Evolutionary conservation across 2,888 invertebrate species (phyloP).

Genomic region (Mimas tiliae): DNA sequence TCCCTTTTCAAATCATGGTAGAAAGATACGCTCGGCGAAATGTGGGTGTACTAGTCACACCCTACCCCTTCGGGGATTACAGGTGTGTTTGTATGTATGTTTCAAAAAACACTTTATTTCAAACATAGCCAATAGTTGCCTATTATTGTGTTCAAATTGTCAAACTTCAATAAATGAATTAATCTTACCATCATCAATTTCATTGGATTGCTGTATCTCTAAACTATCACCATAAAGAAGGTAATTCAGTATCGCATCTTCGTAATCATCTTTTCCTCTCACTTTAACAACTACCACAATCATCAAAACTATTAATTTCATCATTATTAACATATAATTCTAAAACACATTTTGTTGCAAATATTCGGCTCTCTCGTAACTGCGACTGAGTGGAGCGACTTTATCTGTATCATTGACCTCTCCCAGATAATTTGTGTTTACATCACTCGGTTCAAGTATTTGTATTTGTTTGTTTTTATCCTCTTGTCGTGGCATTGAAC

Average conservation of each 20-base stretch:
- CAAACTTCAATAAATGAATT: not conserved
- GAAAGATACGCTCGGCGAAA: no score
- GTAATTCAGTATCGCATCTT: constrained; percentile 53
- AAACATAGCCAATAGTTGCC: no score
- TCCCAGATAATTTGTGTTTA: constrained; percentile 27
- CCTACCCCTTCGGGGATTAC: no score
- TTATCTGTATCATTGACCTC: constrained; percentile 36
- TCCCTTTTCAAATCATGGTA: no score
- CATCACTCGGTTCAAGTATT: constrained; percentile 28
- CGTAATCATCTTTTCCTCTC: constrained; percentile 43
- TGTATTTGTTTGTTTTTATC: not conserved
- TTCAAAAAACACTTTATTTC: no score
- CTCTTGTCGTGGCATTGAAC: not conserved
- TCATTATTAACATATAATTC: constrained; percentile 33
- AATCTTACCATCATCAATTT: constrained; percentile 42
- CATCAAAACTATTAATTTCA: constrained; percentile 37
- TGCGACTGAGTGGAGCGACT: constrained; percentile 6
- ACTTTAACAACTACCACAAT: constrained; percentile 28
- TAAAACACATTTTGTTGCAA: constrained; percentile 1
- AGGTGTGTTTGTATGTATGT: no score
- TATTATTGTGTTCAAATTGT: not conserved
- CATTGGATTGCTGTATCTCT: constrained; percentile 35
- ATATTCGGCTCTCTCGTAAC: constrained; percentile 9
- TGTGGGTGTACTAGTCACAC: no score
- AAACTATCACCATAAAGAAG: constrained; percentile 49